These are phyloP conservation scores for Paralichthys olivaceus DNA, from an alignment of 2,113 vertebrate species.

Conservation along the genomic window DNA sequence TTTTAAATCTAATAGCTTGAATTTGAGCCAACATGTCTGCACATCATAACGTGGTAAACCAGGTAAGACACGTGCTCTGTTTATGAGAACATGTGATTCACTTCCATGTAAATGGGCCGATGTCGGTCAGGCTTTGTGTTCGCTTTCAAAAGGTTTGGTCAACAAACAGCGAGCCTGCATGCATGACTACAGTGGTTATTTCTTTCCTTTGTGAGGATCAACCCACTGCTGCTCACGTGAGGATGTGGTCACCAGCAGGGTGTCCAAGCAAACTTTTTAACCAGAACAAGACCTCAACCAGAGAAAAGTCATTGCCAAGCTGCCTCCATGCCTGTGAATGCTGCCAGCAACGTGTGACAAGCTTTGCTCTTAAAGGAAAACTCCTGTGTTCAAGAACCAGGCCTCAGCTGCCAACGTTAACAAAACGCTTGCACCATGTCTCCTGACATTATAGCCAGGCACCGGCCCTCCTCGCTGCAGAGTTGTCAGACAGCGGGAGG, in stretches of 20 bases:
- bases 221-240: constrained; percentile 21
- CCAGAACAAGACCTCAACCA: constrained; percentile 16
- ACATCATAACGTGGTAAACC: constrained; percentile 12
- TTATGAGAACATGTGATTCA: background rate
- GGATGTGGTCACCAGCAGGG: constrained; percentile 39
- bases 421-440: constrained; percentile 55
- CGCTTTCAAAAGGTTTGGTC: constrained; percentile 30
- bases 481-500: constrained; percentile 46
- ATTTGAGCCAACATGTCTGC: background rate
- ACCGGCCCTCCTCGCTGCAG: constrained; percentile 30
- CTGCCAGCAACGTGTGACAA: constrained; percentile 29
- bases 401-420: constrained; percentile 66
- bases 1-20: background rate
- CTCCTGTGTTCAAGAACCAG: constrained; percentile 42
- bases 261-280: constrained; percentile 41
- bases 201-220: constrained; percentile 41
- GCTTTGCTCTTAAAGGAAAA: constrained; percentile 42
- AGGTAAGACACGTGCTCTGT: constrained; percentile 3
- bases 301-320: constrained; percentile 11
- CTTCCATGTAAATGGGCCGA: background rate
- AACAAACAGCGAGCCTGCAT: constrained; percentile 35
- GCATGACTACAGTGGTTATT: constrained; percentile 26
- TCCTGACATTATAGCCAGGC: constrained; percentile 48
- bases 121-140: constrained; percentile 33
- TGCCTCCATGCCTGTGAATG: background rate